Evolutionary conservation across 2,888 invertebrate species (phyloP), one percentile per base, ranked within the genome.

Genomic region (Thera obeliscata): DNA sequence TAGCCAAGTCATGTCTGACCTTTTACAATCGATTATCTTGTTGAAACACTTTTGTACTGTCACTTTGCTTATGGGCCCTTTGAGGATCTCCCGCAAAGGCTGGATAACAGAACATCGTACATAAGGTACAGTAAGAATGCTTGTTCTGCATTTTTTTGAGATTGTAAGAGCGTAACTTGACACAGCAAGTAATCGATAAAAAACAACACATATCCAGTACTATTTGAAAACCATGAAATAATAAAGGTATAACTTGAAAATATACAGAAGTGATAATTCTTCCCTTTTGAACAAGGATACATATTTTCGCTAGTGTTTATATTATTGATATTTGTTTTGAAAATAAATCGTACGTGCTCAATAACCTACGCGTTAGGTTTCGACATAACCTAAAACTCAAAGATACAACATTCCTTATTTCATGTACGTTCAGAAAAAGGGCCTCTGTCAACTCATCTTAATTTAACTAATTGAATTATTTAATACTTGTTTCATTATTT

Each of bases 401-500:
- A 61, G 54, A 9, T 38, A 49, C 36, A n/a, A 80, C 60, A 66
- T 70, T 79, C 65, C 58, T 67, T 38, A 57, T 65, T 66, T 67
- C 66, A 75, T 76, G 70, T 76, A 77, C 76, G 71, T 69, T 74
- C 73, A 64, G 50, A 64, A 63, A 63, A 57, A 12, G 56, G 8
- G 41, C 62, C 62, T 49, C 57, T 61, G 54, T n/a, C 33, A 61
- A 59, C 55, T 69, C 58, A 65, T 58, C 38, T 56, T 7, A 41
- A 57, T 55, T 56, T 48, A 54, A 22, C 9, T 48, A n/a, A 61
- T 43, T 61, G 54, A 43, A 61, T 33, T 61, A 61, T 35, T 62
- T 22, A 22, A 58, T 55, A 61, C 38, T 52, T 57, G 22, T 54
- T 58, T 52, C 43, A 67, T 56, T 48, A 66, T 52, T 59, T 64